These are phyloP conservation scores for Clarias pachynema DNA, from an alignment of 2,797 vertebrate species.

Conservation along the genomic window DNA sequence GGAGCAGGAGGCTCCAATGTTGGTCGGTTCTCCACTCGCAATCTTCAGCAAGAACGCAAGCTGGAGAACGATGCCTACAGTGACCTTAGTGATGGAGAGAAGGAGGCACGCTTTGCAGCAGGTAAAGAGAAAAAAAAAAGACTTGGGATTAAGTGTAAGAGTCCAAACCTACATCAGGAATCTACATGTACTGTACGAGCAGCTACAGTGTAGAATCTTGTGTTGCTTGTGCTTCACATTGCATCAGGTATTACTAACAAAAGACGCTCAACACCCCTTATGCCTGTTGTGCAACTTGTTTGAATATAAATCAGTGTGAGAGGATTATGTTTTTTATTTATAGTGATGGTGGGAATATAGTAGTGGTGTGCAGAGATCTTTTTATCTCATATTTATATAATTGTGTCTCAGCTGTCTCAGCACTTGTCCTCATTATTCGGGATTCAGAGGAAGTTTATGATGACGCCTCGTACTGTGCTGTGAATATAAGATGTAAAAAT, in stretches of 20 bases:
- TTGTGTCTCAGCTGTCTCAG: conserved; percentile 22
- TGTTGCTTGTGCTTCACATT: not conserved
- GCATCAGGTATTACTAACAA: conserved; percentile 30
- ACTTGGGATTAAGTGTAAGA: conserved; percentile 4
- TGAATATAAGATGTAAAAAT: conserved; percentile 4
- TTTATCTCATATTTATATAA: conserved; percentile 43
- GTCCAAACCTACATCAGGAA: not conserved
- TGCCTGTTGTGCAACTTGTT: conserved; percentile 13
- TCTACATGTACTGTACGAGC: not conserved
- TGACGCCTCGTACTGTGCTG: not conserved
- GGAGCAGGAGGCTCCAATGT: conserved; percentile 80
- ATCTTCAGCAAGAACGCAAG: conserved; percentile 78
- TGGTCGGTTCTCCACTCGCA: conserved; percentile 81
- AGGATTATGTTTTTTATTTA: conserved; percentile 39
- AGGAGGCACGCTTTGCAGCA: conserved; percentile 95
- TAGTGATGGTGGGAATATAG: conserved; percentile 18
- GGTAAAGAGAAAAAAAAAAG: conserved; percentile 69
- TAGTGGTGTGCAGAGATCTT: conserved; percentile 14
- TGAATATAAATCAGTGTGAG: conserved; percentile 39
- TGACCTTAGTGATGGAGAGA: conserved; percentile 96
- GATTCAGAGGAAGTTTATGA: conserved; percentile 26
- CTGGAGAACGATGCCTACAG: conserved; percentile 91
- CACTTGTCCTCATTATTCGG: conserved; percentile 14
- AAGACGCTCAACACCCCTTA: not conserved
- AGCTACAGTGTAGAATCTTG: not conserved